A percentile compares a stretch with the other conserved stretches of the same genome.
Evolutionary conservation across 2,113 vertebrate genomes (phyloP).

Genomic region (Hippocampus barbouri): DNA sequence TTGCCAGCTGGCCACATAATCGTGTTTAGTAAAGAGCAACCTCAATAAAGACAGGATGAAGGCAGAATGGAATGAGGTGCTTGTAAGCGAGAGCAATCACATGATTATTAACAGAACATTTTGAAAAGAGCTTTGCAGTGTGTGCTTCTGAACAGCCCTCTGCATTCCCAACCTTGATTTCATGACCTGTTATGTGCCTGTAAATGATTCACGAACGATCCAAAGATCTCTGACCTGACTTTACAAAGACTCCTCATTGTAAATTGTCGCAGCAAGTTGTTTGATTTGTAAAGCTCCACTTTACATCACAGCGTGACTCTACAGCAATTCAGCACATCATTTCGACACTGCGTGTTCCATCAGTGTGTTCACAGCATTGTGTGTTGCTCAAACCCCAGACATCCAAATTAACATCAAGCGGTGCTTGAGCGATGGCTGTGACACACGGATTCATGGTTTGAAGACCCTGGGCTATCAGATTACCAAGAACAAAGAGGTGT

Average conservation of each 20-base stretch:
- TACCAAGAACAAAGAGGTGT: slow-evolving; percentile 86
- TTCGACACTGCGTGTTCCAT: slow-evolving; percentile 13
- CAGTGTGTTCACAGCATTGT: slow-evolving; percentile 28
- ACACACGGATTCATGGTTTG: slow-evolving; percentile 92
- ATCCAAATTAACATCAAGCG: slow-evolving; percentile 98
- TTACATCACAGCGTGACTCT: background rate
- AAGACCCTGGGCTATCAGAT: slow-evolving; percentile 89
- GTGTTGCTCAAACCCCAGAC: slow-evolving; percentile 69
- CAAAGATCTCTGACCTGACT: background rate
- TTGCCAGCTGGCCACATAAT: background rate
- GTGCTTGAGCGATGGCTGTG: slow-evolving; percentile 93
- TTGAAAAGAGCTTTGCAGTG: background rate
- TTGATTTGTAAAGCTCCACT: background rate
- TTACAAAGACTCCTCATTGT: background rate
- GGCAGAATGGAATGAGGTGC: background rate
- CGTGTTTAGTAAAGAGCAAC: background rate
- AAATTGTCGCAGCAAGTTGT: background rate
- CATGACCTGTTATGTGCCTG: background rate
- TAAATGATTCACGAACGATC: background rate
- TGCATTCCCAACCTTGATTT: background rate
- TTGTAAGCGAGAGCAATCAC: background rate
- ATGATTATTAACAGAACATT: background rate
- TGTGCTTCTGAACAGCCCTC: background rate
- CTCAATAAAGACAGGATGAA: background rate
- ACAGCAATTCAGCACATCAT: background rate